Base-by-base conservation (phyloP, 53 echinoderm and acorn worm species). In the Holothuria scabra region DNA sequence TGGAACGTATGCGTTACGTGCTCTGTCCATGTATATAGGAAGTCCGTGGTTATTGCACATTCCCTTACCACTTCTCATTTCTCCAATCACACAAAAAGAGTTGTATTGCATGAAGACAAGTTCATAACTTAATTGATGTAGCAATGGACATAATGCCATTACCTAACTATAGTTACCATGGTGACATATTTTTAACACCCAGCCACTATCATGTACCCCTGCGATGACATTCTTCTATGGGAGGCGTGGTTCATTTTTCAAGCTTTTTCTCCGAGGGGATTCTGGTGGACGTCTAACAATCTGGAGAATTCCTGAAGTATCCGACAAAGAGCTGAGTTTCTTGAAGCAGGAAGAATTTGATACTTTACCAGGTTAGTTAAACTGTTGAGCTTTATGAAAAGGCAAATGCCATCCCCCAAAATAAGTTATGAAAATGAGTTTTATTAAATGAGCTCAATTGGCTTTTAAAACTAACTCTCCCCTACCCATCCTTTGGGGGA, bases 171-270 rank as follows among this genome's bases (percentile, higher is more conserved):
- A 41, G 41, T 10, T 41, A 41, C 41, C 41, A 41, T 41, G 7
- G 41, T 41, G 41, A 8, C 41, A 8, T 41, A 8, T 8, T 65
- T 65, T 74, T 41, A 52, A 59, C 60, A 46, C 29, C 4, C 79
- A 97, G 99, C 99, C 92, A 1, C 81, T 97, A 31, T 90, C 99
- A 35, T 97, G 99, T 80, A 90, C 99, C 6, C 99, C 99, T 34
- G 94, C 91, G 10, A 97, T 97, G 99, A 94, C 99, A 1, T 97
- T 97, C 65, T 97, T 97, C 88, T 97, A 97, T 35, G 99, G 99
- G 57, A 88, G 99, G 34, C 86, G 99, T 20, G 99, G 99, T 24
- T 92, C 99, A 5, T 97, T 94, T 86, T 94, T 90, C 81, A 97
- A 97, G 81, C 89, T 97, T 35, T 94, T 97, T 80, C 87, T 95